Percentiles rank a stretch among this genome's conserved stretches.
Conservation (phyloP, 1,140 invertebrate genomes). For the Atopsyche davidsoni region DNA sequence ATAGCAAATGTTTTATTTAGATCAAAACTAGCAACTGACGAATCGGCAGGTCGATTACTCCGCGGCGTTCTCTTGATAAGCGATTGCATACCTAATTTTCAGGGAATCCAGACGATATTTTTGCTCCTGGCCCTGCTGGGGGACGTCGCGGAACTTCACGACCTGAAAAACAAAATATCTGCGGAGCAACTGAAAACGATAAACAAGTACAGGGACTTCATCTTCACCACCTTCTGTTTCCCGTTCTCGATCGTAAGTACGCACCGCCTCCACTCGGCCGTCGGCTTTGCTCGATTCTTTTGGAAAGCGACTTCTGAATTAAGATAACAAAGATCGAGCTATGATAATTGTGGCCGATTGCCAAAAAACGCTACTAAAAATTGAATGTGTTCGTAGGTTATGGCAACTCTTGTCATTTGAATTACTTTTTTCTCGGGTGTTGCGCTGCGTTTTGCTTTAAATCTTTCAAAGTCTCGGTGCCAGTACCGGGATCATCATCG, state of each 20-base stretch:
- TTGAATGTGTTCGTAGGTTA: background rate
- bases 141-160: constrained; percentile 33
- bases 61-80: background rate
- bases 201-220: constrained; percentile 37
- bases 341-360: background rate
- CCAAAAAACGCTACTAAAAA: background rate
- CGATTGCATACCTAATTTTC: constrained; percentile 13
- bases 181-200: constrained; percentile 32
- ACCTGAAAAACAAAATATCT: constrained; percentile 32
- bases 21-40: too few relatives aligned
- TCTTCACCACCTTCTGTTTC: constrained; percentile 42
- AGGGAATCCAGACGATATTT: constrained; percentile 45
- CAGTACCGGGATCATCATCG: too few relatives aligned
- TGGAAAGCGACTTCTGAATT: background rate
- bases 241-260: constrained; percentile 42
- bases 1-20: background rate
- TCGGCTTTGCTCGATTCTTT: background rate
- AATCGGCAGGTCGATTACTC: background rate
- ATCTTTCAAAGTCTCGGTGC: too few relatives aligned
- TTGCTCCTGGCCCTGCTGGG: constrained; percentile 38
- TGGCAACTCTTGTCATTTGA: background rate
- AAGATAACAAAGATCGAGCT: background rate
- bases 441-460: background rate
- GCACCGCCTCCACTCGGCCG: background rate
- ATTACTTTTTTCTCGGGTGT: background rate